These are phyloP conservation scores for Biston betularia DNA, from an alignment of 2,888 invertebrate species.

Conservation along the genomic window DNA sequence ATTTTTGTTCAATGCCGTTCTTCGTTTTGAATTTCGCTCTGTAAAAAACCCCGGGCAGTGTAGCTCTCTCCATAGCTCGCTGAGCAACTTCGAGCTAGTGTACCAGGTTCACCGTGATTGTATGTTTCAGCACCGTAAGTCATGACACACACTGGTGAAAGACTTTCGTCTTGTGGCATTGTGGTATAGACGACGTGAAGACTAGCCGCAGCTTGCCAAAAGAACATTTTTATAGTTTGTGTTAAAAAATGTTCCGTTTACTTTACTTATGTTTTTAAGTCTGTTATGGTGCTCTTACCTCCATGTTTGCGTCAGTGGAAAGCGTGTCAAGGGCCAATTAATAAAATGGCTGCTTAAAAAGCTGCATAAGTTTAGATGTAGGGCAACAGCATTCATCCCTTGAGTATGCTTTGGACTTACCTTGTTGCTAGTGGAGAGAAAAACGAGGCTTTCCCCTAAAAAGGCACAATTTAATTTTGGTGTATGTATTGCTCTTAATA, in stretches of 20 bases:
- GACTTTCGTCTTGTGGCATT: too few relatives aligned
- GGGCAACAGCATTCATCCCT: conserved; percentile 35
- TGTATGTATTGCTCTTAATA: too few relatives aligned
- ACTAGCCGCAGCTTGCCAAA: neutral
- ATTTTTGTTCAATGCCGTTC: too few relatives aligned
- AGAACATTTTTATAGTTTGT: neutral
- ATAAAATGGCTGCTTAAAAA: neutral
- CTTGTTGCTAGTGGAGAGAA: neutral
- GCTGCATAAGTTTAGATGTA: conserved; percentile 46
- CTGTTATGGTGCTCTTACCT: neutral
- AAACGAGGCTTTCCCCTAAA: neutral
- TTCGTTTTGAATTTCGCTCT: too few relatives aligned
- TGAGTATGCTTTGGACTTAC: neutral
- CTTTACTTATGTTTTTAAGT: neutral
- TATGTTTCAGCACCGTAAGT: too few relatives aligned
- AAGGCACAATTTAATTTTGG: neutral
- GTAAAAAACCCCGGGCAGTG: too few relatives aligned
- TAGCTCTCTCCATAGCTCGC: too few relatives aligned
- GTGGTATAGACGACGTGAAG: too few relatives aligned
- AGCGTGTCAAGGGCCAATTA: conserved; percentile 1
- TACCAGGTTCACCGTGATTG: too few relatives aligned
- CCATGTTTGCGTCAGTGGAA: neutral
- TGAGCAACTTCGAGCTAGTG: too few relatives aligned
- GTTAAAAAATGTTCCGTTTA: neutral
- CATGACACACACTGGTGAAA: too few relatives aligned